Evolutionary conservation across 2,888 invertebrate genomes (phyloP).

Genomic region (Eupithecia subumbrata): DNA sequence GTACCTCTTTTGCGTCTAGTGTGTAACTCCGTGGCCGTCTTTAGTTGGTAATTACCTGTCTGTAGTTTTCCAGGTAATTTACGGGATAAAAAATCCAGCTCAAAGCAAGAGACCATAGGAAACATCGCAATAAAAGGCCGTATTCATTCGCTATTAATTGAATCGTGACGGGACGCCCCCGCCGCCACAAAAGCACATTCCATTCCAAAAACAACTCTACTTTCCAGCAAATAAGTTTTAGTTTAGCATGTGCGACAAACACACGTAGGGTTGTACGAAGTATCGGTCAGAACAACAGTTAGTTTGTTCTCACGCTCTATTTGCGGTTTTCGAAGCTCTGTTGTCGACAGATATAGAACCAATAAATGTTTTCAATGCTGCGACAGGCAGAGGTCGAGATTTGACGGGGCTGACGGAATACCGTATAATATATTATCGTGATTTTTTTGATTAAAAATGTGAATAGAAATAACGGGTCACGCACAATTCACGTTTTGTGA

Average conservation of each 20-base stretch:
- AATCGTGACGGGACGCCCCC: conserved; percentile 62
- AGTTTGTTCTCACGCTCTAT: conserved; percentile 69
- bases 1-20: no score
- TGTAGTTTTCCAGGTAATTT: neutral
- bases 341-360: conserved; percentile 55
- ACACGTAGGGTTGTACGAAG: conserved; percentile 50
- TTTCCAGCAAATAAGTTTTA: conserved; percentile 47
- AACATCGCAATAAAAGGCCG: conserved; percentile 53
- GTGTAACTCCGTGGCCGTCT: no score
- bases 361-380: conserved; percentile 56
- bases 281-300: conserved; percentile 60
- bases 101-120: conserved; percentile 51
- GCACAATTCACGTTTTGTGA: neutral
- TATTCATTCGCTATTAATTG: conserved; percentile 69
- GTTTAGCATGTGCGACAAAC: conserved; percentile 40
- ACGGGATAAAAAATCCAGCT: conserved; percentile 27
- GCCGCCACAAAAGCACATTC: conserved; percentile 43
- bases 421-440: neutral
- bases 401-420: conserved; percentile 2
- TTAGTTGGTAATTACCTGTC: neutral
- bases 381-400: conserved; percentile 43
- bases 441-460: neutral
- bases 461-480: neutral
- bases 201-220: conserved; percentile 47
- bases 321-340: conserved; percentile 62